These are phyloP conservation scores for Phymanthus crucifer DNA, from an alignment of 92 coral and sea anemone genomes.

Conservation along the genomic window DNA sequence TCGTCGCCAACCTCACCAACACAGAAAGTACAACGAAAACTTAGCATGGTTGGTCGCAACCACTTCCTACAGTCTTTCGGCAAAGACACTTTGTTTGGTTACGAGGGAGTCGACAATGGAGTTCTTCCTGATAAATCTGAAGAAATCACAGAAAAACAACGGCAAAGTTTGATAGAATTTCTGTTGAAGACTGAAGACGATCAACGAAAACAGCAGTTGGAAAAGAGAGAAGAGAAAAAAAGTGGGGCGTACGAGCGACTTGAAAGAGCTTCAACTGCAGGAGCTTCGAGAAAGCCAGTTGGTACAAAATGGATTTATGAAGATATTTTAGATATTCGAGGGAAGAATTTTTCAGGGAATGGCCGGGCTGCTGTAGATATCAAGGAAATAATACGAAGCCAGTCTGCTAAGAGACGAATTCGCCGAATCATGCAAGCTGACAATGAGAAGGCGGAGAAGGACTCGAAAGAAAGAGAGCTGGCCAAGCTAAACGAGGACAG, in stretches of 20 bases:
- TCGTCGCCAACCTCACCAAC: not conserved
- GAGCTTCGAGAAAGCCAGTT: not conserved
- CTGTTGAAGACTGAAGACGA: not conserved
- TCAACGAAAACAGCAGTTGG: not conserved
- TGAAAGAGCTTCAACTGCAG: not conserved
- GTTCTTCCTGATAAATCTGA: constrained; percentile 20
- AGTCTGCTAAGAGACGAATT: constrained; percentile 71
- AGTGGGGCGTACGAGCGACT: not conserved
- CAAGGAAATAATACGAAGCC: constrained; percentile 56
- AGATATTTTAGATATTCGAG: constrained; percentile 59
- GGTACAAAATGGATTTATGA: constrained; percentile 12
- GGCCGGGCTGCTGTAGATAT: constrained; percentile 17
- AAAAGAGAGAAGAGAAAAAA: not conserved
- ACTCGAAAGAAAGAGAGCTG: constrained; percentile 16
- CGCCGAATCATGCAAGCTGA: constrained; percentile 71
- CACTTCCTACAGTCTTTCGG: constrained; percentile 77
- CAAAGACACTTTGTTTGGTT: constrained; percentile 44
- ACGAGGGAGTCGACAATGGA: constrained; percentile 47
- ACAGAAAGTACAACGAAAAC: constrained; percentile 8
- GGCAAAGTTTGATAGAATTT: not conserved
- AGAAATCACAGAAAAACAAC: constrained; percentile 22
- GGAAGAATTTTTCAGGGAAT: constrained; percentile 46
- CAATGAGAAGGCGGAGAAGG: constrained; percentile 33
- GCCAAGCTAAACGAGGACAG: not conserved
- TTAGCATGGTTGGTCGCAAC: constrained; percentile 47